phyloP scores from a whole-genome alignment of 2,888 invertebrate genomes.

The Drosophila testacea region DNA sequence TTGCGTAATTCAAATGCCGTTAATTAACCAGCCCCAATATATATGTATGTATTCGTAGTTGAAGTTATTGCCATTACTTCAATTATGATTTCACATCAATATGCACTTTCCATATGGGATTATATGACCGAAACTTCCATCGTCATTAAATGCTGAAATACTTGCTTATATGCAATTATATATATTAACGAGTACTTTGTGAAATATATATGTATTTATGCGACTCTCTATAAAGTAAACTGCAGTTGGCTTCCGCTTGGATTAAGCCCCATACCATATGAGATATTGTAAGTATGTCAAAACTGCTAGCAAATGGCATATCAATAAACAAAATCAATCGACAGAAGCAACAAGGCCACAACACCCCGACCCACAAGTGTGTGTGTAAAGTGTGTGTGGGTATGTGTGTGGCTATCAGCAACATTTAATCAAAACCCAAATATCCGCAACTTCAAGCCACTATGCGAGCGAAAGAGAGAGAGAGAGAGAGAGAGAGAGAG shows the following conservation, averaged over 20 bases:
- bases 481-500: neutral
- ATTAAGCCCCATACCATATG: slow-evolving; percentile 12
- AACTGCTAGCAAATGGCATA: slow-evolving; percentile 50
- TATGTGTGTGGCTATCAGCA: slow-evolving; percentile 49
- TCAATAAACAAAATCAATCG: slow-evolving; percentile 58
- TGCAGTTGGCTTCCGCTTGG: slow-evolving; percentile 19
- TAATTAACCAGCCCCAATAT: slow-evolving; percentile 23
- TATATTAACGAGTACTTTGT: slow-evolving; percentile 7
- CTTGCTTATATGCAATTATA: slow-evolving; percentile 16
- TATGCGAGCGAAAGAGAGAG: slow-evolving; percentile 10
- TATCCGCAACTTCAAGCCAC: slow-evolving; percentile 42
- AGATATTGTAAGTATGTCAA: slow-evolving; percentile 27
- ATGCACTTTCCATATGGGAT: slow-evolving; percentile 61
- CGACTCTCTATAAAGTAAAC: slow-evolving; percentile 5
- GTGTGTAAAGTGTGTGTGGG: slow-evolving; percentile 11
- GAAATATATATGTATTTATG: slow-evolving; percentile 2
- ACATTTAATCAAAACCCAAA: slow-evolving; percentile 72
- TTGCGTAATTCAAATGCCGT: slow-evolving; percentile 18
- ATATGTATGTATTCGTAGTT: slow-evolving; percentile 7
- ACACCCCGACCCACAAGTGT: slow-evolving; percentile 3
- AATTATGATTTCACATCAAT: slow-evolving; percentile 61
- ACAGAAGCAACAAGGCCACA: slow-evolving; percentile 39
- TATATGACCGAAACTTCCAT: slow-evolving; percentile 54
- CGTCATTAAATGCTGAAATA: slow-evolving; percentile 41
- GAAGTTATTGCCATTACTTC: slow-evolving; percentile 39